Percentiles rank a stretch among this genome's conserved stretches.
phyloP scores from a whole-genome alignment of 1,140 invertebrate genomes.

The Wiebesia pumilae region DNA sequence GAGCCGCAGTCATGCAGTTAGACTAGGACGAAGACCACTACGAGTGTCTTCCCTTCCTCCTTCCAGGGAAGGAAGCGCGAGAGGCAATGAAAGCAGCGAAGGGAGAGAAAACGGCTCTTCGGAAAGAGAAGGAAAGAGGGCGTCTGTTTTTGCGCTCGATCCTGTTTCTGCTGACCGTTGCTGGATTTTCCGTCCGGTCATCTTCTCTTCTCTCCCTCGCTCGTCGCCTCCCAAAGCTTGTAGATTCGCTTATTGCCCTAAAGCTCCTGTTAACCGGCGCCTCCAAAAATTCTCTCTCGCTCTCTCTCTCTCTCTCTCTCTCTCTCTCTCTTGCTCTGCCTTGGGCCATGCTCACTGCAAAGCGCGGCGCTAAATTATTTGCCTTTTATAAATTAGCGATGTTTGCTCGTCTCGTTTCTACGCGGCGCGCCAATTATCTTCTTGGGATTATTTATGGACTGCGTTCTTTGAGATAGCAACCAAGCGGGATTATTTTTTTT shows the following conservation, averaged over 20 bases:
- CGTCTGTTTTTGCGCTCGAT: constrained; percentile 69
- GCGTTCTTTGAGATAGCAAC: constrained; percentile 40
- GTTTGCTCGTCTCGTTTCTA: constrained; percentile 41
- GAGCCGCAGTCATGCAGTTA: constrained; percentile 21
- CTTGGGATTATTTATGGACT: constrained; percentile 50
- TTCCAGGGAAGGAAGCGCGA: constrained; percentile 31
- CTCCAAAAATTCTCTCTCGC: constrained; percentile 49
- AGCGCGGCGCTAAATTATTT: constrained; percentile 45
- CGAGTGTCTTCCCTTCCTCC: constrained; percentile 11
- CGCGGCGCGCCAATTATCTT: constrained; percentile 44
- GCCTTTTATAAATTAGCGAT: constrained; percentile 54
- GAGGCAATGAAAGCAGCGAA: background rate
- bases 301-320: constrained; percentile 19
- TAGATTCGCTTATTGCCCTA: constrained; percentile 72
- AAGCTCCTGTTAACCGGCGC: constrained; percentile 69
- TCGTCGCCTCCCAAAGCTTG: constrained; percentile 72
- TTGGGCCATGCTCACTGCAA: background rate
- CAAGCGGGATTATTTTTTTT: background rate
- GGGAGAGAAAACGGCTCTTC: constrained; percentile 41
- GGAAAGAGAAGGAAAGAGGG: constrained; percentile 42
- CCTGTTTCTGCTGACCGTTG: constrained; percentile 72
- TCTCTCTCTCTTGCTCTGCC: constrained; percentile 37
- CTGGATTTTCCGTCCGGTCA: constrained; percentile 69
- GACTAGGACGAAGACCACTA: background rate
- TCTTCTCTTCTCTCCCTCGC: constrained; percentile 54